phyloP scores from a whole-genome alignment of 2,888 invertebrate species.

The Scaptomyza flava region DNA sequence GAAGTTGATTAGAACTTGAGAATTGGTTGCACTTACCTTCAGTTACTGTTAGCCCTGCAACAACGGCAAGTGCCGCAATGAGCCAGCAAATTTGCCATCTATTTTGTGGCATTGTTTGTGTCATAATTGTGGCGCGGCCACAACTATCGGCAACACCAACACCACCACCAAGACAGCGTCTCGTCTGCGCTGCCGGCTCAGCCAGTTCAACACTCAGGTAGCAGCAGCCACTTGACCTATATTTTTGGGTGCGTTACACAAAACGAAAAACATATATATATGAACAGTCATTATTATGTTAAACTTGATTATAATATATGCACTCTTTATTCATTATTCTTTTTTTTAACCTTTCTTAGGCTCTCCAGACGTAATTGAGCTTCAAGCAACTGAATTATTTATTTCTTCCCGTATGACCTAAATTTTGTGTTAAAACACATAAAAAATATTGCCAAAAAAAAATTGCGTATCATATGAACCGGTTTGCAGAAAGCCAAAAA shows the following conservation, averaged over 20 bases:
- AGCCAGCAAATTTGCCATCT: conserved; percentile 66
- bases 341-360: too few relatives aligned
- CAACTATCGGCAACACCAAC: conserved; percentile 5
- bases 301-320: conserved; percentile 50
- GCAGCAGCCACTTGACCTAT: conserved; percentile 72
- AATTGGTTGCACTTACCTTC: conserved; percentile 57
- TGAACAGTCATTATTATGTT: conserved; percentile 64
- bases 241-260: conserved; percentile 37
- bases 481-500: not conserved
- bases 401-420: not conserved
- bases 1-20: not conserved
- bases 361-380: too few relatives aligned
- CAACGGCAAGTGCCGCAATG: conserved; percentile 57
- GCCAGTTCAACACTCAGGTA: conserved; percentile 32
- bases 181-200: conserved; percentile 17
- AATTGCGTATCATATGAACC: not conserved
- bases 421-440: not conserved
- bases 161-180: conserved; percentile 10
- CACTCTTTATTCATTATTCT: too few relatives aligned
- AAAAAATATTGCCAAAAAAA: not conserved
- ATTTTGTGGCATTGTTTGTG: conserved; percentile 57
- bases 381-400: too few relatives aligned
- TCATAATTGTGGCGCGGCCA: conserved; percentile 59
- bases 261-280: conserved; percentile 30
- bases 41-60: conserved; percentile 42